Evolutionary conservation across 2,797 vertebrate genomes (phyloP), one percentile per base, ranked within the genome.

Genomic region (Phalloptychus januarius): DNA sequence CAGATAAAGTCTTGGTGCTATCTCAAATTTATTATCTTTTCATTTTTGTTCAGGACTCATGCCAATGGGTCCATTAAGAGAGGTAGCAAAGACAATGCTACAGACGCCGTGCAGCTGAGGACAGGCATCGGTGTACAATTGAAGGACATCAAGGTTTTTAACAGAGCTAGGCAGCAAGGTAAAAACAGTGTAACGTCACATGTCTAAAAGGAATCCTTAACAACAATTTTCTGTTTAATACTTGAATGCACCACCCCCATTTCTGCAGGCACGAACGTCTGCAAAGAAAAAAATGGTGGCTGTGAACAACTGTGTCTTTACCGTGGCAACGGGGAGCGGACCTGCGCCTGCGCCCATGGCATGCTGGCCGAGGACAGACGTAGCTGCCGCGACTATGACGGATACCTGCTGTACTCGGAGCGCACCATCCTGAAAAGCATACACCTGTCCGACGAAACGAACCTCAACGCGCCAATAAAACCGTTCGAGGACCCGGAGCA

Each of bases 71-170:
- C 98, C 90, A 99, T 99, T 88, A 99, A 99, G 86, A 96, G 98
- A 72, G 98, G 97, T 50, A 96, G 92, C 93, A 99, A 99, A 89
- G 97, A 99, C 91, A 99, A 99, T 0, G 97, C 98, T 82, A 97
- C 97, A 0, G 97, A 99, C 78, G 97, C 97, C 0, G 96, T 98
- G 81, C 96, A 97, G 61, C 95, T 99, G 83, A 93, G 98, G 77
- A 99, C 97, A 0, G 97, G 98, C 67, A 99, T 99, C 0, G 98
- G 98, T 0, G 98, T 99, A 31, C 98, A 99, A 91, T 97, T 99
- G 63, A 99, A 99, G 93, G 98, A 99, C 93, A 98, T 99, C 88
- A 99, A 99, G 91, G 98, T 99, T 86, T 99, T 99, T 94, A 99
- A 99, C 93, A 94, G 96, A 79, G 97, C 96, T 85, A 94, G 98